phyloP scores from a whole-genome alignment of 2,888 invertebrate species.

The Spodoptera littoralis region DNA sequence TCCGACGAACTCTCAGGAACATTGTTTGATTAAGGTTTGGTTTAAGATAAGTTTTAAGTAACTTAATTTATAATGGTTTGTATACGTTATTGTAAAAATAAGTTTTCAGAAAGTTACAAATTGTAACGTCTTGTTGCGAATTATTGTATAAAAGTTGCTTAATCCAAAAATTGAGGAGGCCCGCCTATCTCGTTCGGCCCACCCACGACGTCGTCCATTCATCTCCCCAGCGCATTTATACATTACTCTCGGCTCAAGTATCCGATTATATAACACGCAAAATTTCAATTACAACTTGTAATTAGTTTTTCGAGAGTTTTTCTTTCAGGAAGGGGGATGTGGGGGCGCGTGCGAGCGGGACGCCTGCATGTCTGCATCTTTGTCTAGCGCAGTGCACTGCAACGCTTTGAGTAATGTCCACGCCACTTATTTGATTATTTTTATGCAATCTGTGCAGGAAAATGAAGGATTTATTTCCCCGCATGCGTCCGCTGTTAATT shows the following conservation, averaged over 20 bases:
- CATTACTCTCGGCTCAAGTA: conserved; percentile 89
- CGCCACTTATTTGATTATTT: conserved; percentile 88
- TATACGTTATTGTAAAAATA: conserved; percentile 55
- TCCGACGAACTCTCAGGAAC: background rate
- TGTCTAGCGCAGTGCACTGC: conserved; percentile 72
- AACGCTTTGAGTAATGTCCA: conserved; percentile 85
- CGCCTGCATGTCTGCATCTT: conserved; percentile 56
- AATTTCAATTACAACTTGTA: conserved; percentile 90
- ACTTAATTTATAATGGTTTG: conserved; percentile 36
- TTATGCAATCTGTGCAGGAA: conserved; percentile 86
- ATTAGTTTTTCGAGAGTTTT: conserved; percentile 90
- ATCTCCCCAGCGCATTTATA: conserved; percentile 87
- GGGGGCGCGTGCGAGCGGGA: conserved; percentile 77
- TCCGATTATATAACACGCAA: conserved; percentile 90
- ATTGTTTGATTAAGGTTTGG: background rate
- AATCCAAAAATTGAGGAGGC: conserved; percentile 78
- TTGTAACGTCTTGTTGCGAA: conserved; percentile 70
- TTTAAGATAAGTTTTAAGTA: conserved; percentile 21
- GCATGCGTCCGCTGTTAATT: conserved; percentile 81
- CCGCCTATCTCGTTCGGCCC: conserved; percentile 74
- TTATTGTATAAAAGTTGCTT: conserved; percentile 79
- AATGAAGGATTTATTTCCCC: conserved; percentile 84
- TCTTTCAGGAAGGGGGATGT: conserved; percentile 86
- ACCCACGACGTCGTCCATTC: conserved; percentile 80
- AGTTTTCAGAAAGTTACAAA: conserved; percentile 61